Evolutionary conservation across 2,113 vertebrate species (phyloP).

Genomic region (Hepsetus odoe): DNA sequence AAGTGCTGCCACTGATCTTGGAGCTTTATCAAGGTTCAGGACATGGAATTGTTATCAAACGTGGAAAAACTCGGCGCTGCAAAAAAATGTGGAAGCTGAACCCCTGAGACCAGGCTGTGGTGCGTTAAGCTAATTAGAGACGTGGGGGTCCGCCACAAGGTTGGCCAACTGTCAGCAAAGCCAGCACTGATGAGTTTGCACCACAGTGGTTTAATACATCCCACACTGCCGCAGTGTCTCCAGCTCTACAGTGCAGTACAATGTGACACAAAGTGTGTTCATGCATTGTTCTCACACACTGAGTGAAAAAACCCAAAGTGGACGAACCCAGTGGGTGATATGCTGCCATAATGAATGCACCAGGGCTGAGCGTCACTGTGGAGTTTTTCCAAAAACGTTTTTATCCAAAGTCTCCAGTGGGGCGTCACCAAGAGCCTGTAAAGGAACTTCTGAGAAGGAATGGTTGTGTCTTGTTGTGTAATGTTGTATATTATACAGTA

Average conservation of each 20-base stretch:
- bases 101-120: neutral
- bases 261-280: neutral
- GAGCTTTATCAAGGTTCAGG: too few species aligned
- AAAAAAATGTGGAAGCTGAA: neutral
- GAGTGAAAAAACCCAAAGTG: neutral
- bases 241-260: neutral
- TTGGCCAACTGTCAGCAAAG: neutral
- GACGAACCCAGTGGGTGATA: neutral
- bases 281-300: neutral
- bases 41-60: neutral
- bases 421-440: too few species aligned
- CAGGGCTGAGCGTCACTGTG: neutral
- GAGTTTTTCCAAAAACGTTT: neutral
- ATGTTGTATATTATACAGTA: neutral
- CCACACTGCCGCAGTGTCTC: neutral
- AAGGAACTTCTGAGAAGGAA: neutral
- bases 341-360: constrained; percentile 1
- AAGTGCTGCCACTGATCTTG: too few species aligned
- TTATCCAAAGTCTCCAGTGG: neutral
- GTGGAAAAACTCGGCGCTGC: neutral
- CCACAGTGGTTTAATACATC: neutral
- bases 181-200: neutral
- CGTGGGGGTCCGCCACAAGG: neutral
- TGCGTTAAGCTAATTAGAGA: neutral
- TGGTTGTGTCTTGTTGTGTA: neutral